Evolutionary conservation across 2,888 invertebrate genomes (phyloP).

Genomic region (Mermis nigrescens): DNA sequence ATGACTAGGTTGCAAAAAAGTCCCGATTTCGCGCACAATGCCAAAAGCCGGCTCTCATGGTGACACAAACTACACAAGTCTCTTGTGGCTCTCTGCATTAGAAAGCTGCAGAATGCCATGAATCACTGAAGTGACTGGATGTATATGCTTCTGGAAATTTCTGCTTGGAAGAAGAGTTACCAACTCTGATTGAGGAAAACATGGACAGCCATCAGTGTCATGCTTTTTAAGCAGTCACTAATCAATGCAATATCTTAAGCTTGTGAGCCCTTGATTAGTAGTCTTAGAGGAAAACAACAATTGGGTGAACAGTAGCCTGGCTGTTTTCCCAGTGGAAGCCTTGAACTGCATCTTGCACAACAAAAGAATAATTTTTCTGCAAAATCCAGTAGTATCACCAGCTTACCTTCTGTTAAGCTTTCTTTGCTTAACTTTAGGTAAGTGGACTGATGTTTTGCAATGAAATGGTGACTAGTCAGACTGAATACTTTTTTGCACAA

Average conservation of each 20-base stretch:
- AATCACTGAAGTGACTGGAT: neutral
- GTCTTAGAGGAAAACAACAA: neutral
- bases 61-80: neutral
- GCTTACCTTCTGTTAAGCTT: neutral
- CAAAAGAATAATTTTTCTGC: neutral
- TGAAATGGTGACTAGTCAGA: neutral
- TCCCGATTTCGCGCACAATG: neutral
- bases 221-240: neutral
- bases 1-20: neutral
- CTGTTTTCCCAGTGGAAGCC: neutral
- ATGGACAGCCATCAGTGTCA: neutral
- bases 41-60: neutral
- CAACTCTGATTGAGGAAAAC: neutral
- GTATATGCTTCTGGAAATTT: neutral
- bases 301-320: neutral
- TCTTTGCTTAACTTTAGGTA: neutral
- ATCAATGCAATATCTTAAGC: neutral
- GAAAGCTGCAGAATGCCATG: neutral
- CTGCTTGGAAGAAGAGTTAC: neutral
- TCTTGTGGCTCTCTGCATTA: neutral
- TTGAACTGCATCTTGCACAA: neutral
- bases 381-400: neutral
- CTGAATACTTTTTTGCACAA: neutral
- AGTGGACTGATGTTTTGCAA: neutral
- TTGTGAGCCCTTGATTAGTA: neutral